Percentiles rank a stretch among this genome's conserved stretches.
Conservation (phyloP, 2,113 vertebrate species). For the Tamias sibiricus region DNA sequence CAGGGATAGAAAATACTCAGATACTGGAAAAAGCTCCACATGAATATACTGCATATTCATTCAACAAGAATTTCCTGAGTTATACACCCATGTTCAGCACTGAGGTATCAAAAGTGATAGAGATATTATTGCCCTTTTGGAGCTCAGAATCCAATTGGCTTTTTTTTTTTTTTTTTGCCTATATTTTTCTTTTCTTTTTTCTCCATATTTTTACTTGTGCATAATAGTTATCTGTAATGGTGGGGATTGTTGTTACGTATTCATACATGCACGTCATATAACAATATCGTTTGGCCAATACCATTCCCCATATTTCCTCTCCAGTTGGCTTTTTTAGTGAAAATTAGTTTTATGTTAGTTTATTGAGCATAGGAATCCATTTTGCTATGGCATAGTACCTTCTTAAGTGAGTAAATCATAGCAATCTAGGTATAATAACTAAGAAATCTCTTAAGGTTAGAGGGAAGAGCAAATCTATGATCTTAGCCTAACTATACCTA, state of each 20-base stretch:
- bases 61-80: background rate
- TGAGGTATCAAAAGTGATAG: conserved; percentile 28
- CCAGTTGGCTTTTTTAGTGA: background rate
- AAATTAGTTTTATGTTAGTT: conserved; percentile 26
- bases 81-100: background rate
- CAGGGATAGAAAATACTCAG: background rate
- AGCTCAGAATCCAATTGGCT: background rate
- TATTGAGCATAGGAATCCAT: background rate
- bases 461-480: background rate
- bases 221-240: too few species aligned
- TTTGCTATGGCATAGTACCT: background rate
- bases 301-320: too few species aligned
- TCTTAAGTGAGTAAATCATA: background rate
- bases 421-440: background rate
- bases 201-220: too few species aligned
- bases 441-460: background rate
- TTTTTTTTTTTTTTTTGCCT: background rate
- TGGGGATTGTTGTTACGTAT: too few species aligned
- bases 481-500: background rate
- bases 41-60: background rate
- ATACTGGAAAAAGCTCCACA: background rate
- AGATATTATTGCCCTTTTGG: background rate
- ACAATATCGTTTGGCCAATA: too few species aligned
- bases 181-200: background rate
- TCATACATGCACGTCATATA: too few species aligned